Evolutionary conservation across 2,888 invertebrate genomes (phyloP).

Genomic region (Oxystoma pomonae): DNA sequence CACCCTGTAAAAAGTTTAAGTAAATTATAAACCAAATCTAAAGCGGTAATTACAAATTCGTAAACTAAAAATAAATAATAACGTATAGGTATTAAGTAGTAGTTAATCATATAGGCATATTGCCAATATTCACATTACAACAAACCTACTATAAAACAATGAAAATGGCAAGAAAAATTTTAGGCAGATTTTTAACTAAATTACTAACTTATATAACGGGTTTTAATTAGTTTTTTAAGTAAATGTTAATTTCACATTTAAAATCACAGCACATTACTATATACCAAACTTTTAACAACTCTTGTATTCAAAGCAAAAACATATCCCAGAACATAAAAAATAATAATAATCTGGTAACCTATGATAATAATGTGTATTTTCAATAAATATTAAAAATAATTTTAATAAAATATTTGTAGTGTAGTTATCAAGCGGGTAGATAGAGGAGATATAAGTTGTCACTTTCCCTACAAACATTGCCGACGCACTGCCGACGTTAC

Average conservation of each 20-base stretch:
- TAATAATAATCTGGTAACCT: too few species aligned
- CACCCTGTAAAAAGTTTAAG: constrained; percentile 32
- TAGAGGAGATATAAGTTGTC: too few species aligned
- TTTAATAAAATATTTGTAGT: too few species aligned
- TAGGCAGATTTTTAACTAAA: constrained; percentile 41
- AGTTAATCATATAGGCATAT: constrained; percentile 46
- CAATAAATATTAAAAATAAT: too few species aligned
- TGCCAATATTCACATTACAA: neutral
- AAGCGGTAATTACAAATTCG: constrained; percentile 30
- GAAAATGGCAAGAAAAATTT: constrained; percentile 49
- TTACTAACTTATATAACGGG: constrained; percentile 33
- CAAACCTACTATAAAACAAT: neutral
- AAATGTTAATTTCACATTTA: constrained; percentile 38
- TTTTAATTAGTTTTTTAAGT: neutral
- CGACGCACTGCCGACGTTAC: too few species aligned
- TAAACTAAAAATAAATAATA: constrained; percentile 37
- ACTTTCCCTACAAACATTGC: too few species aligned
- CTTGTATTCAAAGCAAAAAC: neutral
- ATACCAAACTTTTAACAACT: constrained; percentile 17
- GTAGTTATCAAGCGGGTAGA: too few species aligned
- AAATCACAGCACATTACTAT: constrained; percentile 49
- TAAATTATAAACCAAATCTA: constrained; percentile 22
- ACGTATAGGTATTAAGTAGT: constrained; percentile 33
- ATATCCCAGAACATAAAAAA: neutral
- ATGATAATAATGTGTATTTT: too few species aligned